These are phyloP conservation scores for Aphyosemion australe DNA, from an alignment of 2,113 vertebrate species.

Conservation along the genomic window DNA sequence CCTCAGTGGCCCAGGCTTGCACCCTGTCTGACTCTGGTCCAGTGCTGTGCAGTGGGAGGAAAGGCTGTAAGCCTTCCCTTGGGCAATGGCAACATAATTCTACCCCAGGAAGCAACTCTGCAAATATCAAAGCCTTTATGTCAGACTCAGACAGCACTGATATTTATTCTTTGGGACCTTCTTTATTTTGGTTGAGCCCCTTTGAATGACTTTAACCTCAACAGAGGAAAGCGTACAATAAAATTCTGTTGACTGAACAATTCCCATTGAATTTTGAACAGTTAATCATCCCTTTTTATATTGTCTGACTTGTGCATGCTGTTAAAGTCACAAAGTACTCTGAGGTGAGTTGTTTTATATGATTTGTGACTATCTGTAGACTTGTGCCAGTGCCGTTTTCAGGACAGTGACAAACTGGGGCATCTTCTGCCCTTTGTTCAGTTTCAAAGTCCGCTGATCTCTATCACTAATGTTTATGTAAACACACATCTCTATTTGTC, in stretches of 20 bases:
- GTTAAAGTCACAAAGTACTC: slow-evolving; percentile 45
- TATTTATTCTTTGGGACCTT: slow-evolving; percentile 33
- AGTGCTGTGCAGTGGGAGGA: slow-evolving; percentile 51
- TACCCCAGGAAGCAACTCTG: slow-evolving; percentile 50
- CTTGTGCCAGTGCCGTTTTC: slow-evolving; percentile 41
- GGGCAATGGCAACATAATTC: slow-evolving; percentile 52
- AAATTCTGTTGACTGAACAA: slow-evolving; percentile 52
- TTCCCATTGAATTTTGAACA: slow-evolving; percentile 55
- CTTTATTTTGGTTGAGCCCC: slow-evolving; percentile 29
- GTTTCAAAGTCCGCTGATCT: slow-evolving; percentile 51
- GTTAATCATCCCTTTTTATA: slow-evolving; percentile 46
- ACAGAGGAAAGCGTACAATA: slow-evolving; percentile 25
- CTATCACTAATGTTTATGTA: slow-evolving; percentile 51
- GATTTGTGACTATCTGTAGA: slow-evolving; percentile 51
- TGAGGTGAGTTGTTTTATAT: slow-evolving; percentile 23
- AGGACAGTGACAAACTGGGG: slow-evolving; percentile 39
- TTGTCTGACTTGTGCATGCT: slow-evolving; percentile 17
- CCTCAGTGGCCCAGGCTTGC: slow-evolving; percentile 52
- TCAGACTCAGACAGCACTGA: slow-evolving; percentile 24
- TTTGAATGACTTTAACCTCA: slow-evolving; percentile 47
- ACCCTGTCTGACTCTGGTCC: slow-evolving; percentile 47
- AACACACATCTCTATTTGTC: slow-evolving; percentile 63
- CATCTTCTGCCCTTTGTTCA: slow-evolving; percentile 40
- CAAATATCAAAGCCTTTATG: slow-evolving; percentile 54
- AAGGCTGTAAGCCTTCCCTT: slow-evolving; percentile 46